phyloP scores from a whole-genome alignment of 2,888 invertebrate genomes.

The Limenitis camilla region DNA sequence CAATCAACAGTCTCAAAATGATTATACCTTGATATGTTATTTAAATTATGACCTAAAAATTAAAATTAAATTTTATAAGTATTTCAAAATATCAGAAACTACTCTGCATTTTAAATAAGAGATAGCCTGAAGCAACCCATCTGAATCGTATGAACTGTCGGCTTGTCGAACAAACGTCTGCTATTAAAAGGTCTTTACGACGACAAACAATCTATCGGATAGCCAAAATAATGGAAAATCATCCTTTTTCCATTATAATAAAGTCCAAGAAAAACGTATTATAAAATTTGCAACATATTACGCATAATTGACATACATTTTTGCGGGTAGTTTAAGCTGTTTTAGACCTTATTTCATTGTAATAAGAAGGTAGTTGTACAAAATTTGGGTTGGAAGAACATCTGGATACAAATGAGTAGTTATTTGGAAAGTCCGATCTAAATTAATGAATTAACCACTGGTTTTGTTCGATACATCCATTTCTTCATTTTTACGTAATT shows the following conservation, averaged over 20 bases:
- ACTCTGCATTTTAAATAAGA: conserved; percentile 45
- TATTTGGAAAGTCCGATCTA: conserved; percentile 38
- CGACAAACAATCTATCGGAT: conserved; percentile 36
- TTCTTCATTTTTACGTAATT: conserved; percentile 13
- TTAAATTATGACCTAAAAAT: too few relatives aligned
- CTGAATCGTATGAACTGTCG: conserved; percentile 45
- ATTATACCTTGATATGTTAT: too few relatives aligned
- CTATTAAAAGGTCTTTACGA: conserved; percentile 65
- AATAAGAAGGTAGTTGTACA: conserved; percentile 7
- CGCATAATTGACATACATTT: conserved; percentile 30
- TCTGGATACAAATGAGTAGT: conserved; percentile 30
- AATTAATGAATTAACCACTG: conserved; percentile 46
- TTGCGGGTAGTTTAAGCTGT: conserved; percentile 16
- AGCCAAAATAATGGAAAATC: conserved; percentile 14
- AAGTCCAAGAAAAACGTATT: conserved; percentile 15
- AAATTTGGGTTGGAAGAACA: conserved; percentile 14
- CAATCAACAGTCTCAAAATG: too few relatives aligned
- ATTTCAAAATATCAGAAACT: conserved; percentile 11
- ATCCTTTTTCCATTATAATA: conserved; percentile 13
- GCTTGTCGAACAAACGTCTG: conserved; percentile 40
- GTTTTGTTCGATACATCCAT: conserved; percentile 27
- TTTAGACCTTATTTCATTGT: conserved; percentile 13
- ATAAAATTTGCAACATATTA: conserved; percentile 14
- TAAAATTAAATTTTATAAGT: too few relatives aligned
- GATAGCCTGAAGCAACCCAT: conserved; percentile 51